Evolutionary conservation across 2,113 vertebrate species (phyloP).

Genomic region (Tympanuchus pallidicinctus): DNA sequence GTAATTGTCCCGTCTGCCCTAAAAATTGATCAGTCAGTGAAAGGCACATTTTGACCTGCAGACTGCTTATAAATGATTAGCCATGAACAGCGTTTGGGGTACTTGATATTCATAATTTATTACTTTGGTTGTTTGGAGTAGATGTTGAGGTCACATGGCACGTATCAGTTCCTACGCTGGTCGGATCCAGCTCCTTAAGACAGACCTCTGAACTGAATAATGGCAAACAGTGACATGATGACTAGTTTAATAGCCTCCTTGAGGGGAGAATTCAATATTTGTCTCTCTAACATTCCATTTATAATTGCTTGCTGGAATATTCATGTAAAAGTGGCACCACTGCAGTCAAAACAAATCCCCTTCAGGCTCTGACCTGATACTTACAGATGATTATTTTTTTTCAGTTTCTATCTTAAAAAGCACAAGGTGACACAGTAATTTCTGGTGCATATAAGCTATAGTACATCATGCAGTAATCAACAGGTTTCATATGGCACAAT

Average conservation of each 20-base stretch:
- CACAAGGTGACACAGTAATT: slow-evolving; percentile 16
- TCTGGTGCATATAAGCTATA: not conserved
- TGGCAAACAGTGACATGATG: not conserved
- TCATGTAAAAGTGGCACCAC: not conserved
- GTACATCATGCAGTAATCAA: slow-evolving; percentile 9
- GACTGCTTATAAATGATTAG: not conserved
- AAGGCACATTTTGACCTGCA: not conserved
- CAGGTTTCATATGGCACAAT: not conserved
- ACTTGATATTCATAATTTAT: not conserved
- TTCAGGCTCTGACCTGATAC: not conserved
- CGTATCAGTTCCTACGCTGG: not conserved
- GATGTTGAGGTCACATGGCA: not conserved
- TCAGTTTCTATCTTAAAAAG: not conserved
- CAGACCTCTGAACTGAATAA: not conserved
- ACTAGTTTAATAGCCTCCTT: not conserved
- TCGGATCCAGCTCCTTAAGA: not conserved
- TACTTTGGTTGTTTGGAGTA: not conserved
- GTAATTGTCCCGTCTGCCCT: slow-evolving; percentile 16
- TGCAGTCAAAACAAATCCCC: slow-evolving; percentile 49
- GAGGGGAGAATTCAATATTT: not conserved
- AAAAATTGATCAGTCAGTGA: not conserved
- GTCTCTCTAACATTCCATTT: slow-evolving; percentile 2
- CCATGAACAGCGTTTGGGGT: not conserved
- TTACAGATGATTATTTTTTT: not conserved
- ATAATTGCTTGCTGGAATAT: slow-evolving; percentile 43